phyloP scores from a whole-genome alignment of 2,888 invertebrate genomes.

The Catocala fraxini region DNA sequence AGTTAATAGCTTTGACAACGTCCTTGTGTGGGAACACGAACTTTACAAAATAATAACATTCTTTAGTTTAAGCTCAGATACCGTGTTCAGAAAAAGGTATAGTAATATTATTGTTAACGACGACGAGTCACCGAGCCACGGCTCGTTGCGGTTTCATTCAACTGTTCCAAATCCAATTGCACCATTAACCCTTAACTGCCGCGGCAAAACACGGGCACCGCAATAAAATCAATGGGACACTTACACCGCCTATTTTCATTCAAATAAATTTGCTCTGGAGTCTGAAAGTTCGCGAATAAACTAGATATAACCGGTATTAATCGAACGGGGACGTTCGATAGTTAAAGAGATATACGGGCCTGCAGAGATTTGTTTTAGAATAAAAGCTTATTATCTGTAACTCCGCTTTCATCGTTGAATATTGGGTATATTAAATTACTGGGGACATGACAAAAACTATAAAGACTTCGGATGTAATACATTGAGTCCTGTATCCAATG shows the following conservation, averaged over 20 bases:
- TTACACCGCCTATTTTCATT: slow-evolving; percentile 66
- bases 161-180: slow-evolving; percentile 69
- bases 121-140: slow-evolving; percentile 45
- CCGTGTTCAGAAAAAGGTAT: slow-evolving; percentile 22
- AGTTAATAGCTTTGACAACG: slow-evolving; percentile 47
- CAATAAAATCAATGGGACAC: slow-evolving; percentile 75
- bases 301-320: slow-evolving; percentile 58
- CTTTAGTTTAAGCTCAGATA: slow-evolving; percentile 30
- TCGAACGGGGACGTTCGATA: slow-evolving; percentile 48
- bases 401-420: slow-evolving; percentile 45
- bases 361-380: slow-evolving; percentile 64
- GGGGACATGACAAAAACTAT: slow-evolving; percentile 67
- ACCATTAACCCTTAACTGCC: slow-evolving; percentile 69
- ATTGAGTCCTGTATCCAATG: slow-evolving; percentile 60
- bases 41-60: slow-evolving; percentile 39
- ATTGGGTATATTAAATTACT: slow-evolving; percentile 68
- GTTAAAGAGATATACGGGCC: slow-evolving; percentile 59
- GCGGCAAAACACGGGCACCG: slow-evolving; percentile 65
- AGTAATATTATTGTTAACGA: slow-evolving; percentile 31
- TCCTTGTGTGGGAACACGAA: slow-evolving; percentile 19
- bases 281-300: slow-evolving; percentile 57
- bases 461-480: slow-evolving; percentile 72
- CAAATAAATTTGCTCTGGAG: slow-evolving; percentile 61
- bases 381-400: slow-evolving; percentile 65
- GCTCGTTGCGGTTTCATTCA: slow-evolving; percentile 62